phyloP scores from a whole-genome alignment of 1,140 invertebrate species.

The Bursaphelenchus mucronatus region DNA sequence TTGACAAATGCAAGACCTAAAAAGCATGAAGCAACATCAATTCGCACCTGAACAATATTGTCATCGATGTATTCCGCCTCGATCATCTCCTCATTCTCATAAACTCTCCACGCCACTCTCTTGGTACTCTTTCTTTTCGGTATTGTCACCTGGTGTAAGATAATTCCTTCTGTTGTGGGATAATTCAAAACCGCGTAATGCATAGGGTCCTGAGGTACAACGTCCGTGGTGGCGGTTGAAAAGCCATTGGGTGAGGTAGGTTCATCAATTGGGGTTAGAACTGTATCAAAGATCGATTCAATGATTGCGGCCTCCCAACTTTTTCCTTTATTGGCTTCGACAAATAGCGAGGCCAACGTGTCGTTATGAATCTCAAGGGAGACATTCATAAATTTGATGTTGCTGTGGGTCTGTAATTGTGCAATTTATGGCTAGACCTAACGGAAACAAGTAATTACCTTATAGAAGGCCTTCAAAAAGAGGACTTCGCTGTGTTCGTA shows the following conservation, averaged over 20 bases:
- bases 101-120: conserved; percentile 41
- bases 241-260: conserved; percentile 11
- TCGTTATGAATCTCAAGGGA: conserved; percentile 37
- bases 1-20: too few species aligned
- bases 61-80: conserved; percentile 44
- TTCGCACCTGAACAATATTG: conserved; percentile 33
- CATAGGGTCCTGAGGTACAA: conserved; percentile 1
- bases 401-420: conserved; percentile 37
- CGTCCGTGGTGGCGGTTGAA: conserved; percentile 13
- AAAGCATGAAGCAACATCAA: too few species aligned
- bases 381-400: conserved; percentile 42
- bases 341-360: conserved; percentile 33
- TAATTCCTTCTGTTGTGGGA: conserved; percentile 38
- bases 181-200: conserved; percentile 44
- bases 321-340: conserved; percentile 34
- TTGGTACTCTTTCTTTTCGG: conserved; percentile 30
- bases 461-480: conserved; percentile 43
- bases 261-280: conserved; percentile 11
- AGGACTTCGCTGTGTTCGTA: conserved; percentile 6
- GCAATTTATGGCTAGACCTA: neutral
- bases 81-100: conserved; percentile 44
- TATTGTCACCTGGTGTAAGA: conserved; percentile 41
- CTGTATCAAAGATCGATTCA: conserved; percentile 24
- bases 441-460: conserved; percentile 15
- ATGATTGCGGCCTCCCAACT: conserved; percentile 31